phyloP scores from a whole-genome alignment of 1,140 invertebrate species.

The Caerostris darwini region DNA sequence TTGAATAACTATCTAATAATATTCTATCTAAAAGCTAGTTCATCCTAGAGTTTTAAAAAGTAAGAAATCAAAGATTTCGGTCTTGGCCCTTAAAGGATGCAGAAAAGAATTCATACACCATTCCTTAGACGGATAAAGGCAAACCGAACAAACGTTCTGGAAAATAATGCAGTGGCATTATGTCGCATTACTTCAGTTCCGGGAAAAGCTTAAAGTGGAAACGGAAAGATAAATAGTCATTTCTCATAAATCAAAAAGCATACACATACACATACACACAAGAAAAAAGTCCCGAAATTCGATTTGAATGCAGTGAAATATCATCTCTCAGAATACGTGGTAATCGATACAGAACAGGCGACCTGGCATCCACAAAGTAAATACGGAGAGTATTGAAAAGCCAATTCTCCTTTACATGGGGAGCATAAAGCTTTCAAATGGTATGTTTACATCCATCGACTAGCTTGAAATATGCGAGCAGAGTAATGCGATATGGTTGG shows the following conservation, averaged over 20 bases:
- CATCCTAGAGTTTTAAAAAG: too few relatives aligned
- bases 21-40: too few relatives aligned
- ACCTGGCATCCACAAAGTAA: constrained; percentile 20
- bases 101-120: too few relatives aligned
- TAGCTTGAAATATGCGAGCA: constrained; percentile 21
- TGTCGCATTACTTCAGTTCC: not conserved
- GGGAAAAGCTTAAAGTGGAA: not conserved
- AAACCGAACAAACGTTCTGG: not conserved
- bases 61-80: too few relatives aligned
- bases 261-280: too few relatives aligned
- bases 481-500: constrained; percentile 29
- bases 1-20: too few relatives aligned
- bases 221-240: not conserved
- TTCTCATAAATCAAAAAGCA: not conserved
- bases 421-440: constrained; percentile 31
- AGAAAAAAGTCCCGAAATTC: not conserved
- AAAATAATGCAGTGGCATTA: not conserved
- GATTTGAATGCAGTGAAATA: not conserved
- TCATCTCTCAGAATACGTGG: not conserved
- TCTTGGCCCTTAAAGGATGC: too few relatives aligned
- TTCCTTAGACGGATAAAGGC: too few relatives aligned
- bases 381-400: constrained; percentile 39
- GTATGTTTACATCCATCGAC: constrained; percentile 28
- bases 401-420: constrained; percentile 20
- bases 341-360: constrained; percentile 11